Evolutionary conservation across 2,113 vertebrate species (phyloP), one percentile per base, ranked within the genome.

Genomic region (Dolichotis patagonum): DNA sequence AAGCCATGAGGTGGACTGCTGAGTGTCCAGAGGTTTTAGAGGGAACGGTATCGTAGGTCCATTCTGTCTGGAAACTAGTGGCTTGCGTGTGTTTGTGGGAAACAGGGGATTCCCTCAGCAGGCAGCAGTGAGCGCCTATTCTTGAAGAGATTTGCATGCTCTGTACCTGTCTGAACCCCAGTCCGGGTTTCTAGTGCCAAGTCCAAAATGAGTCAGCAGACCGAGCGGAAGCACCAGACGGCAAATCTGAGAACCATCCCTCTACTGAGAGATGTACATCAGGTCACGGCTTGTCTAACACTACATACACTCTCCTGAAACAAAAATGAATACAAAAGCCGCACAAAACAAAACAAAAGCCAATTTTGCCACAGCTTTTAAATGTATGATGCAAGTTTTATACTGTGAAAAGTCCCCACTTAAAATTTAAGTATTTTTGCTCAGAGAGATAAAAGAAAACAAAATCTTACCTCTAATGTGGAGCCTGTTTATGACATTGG

Each of bases 331-430:
- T 3, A 20, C 35, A 38, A 17, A 71, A 38, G 26, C 5, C 24
- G 26, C 41, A 75, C 41, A 75, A 75, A 75, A 46, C 41, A 16
- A 73, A 73, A 75, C 71, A 43, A 75, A 46, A 71, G 77, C 90
- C 52, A 60, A 93, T 90, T 90, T 82, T 96, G 96, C 94, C 94
- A 85, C 93, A 84, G 97, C 87, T 95, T 98, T 97, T 71, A 85
- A 97, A 94, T 96, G 96, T 46, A 65, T 86, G 96, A 95, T 0
- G 43, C 92, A 88, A 95, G 90, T 75, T 90, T 54, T 75, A 73
- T 84, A 41, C 88, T 90, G 38, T 88, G 77, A 94, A 90, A 97
- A 96, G 46, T 90, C 85, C 82, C 92, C 65, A 75, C 83, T 97
- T 88, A 93, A 81, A 93, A 75, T 96, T 90, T 85, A 73, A 97